Percentiles rank a stretch among this genome's conserved stretches.
phyloP scores from a whole-genome alignment of 2,113 vertebrate genomes.

The Oreochromis spilurus region DNA sequence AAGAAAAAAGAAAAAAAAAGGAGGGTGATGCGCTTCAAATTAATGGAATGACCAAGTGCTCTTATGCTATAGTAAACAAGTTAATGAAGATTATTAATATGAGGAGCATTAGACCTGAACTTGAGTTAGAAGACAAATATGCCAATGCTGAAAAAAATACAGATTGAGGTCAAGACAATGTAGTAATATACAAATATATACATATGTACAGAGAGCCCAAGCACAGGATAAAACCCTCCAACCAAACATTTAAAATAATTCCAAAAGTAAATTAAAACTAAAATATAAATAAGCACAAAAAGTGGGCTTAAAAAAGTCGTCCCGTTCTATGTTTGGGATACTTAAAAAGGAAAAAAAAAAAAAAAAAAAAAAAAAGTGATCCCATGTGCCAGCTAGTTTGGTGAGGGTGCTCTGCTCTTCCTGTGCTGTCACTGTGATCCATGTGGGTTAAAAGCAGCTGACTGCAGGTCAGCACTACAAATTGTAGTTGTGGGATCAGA shows the following conservation, averaged over 20 bases:
- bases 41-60: background rate
- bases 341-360: background rate
- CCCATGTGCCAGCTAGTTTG: background rate
- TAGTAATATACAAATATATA: background rate
- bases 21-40: conserved; percentile 5
- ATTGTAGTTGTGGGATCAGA: conserved; percentile 11
- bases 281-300: conserved; percentile 54
- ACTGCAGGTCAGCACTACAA: background rate
- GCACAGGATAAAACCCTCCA: background rate
- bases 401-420: conserved; percentile 16
- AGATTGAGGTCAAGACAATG: background rate
- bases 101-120: background rate
- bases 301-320: conserved; percentile 62
- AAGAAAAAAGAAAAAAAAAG: background rate
- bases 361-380: background rate
- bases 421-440: conserved; percentile 36
- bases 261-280: conserved; percentile 38
- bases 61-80: background rate
- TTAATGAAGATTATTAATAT: conserved; percentile 21
- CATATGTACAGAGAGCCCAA: conserved; percentile 24
- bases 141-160: background rate
- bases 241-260: conserved; percentile 46
- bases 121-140: background rate
- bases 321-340: conserved; percentile 4
- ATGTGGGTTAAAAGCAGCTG: conserved; percentile 42